Conservation (phyloP, 1,140 invertebrate species). For the Alviniconcha marisindica region DNA sequence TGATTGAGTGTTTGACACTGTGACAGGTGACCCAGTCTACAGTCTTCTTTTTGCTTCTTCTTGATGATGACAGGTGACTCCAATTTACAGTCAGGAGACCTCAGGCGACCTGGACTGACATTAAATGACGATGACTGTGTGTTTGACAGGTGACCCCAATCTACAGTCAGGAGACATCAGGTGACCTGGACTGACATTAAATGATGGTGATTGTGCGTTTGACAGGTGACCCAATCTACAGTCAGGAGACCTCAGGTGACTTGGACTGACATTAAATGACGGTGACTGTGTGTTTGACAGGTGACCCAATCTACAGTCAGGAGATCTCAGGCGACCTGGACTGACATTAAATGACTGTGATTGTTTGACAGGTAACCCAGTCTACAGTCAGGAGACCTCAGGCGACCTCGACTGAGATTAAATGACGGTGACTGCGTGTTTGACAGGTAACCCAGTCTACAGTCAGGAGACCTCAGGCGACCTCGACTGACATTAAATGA, state of each 20-base stretch:
- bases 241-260: too few relatives aligned
- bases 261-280: too few relatives aligned
- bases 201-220: too few relatives aligned
- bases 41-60: too few relatives aligned
- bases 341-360: slow-evolving; percentile 83
- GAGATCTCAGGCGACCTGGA: slow-evolving; percentile 87
- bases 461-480: too few relatives aligned
- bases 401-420: slow-evolving; percentile 89
- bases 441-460: background rate
- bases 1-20: too few relatives aligned
- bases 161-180: too few relatives aligned
- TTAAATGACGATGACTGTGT: slow-evolving; percentile 20
- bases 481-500: too few relatives aligned
- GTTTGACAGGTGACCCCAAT: background rate
- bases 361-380: slow-evolving; percentile 73
- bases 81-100: slow-evolving; percentile 87
- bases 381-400: slow-evolving; percentile 87
- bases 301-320: slow-evolving; percentile 83
- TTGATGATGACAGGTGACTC: slow-evolving; percentile 80
- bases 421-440: background rate
- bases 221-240: too few relatives aligned
- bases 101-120: slow-evolving; percentile 91
- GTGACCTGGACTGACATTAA: too few relatives aligned
- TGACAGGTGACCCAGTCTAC: too few relatives aligned
- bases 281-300: background rate